Conservation (phyloP, 92 coral and sea anemone species). For the Palythoa grandiflora region DNA sequence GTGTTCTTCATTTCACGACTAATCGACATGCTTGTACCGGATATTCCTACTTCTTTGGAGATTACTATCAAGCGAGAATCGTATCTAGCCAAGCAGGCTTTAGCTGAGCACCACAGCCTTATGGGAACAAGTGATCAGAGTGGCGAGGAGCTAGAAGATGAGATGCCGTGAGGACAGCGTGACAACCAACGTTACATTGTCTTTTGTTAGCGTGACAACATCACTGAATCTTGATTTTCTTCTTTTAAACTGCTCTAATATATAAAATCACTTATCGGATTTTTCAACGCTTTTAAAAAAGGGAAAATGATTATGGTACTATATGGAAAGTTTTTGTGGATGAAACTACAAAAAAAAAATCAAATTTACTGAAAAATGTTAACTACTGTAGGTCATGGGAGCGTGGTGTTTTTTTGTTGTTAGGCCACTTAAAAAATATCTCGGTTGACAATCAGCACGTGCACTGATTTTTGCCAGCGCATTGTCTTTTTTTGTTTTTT, state of each 20-base stretch:
- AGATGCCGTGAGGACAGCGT: constrained; percentile 21
- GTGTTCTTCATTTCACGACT: constrained; percentile 88
- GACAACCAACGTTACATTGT: constrained; percentile 16
- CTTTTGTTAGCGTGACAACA: background rate
- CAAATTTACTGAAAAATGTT: background rate
- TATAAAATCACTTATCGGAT: background rate
- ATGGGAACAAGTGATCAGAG: constrained; percentile 73
- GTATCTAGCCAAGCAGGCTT: constrained; percentile 90
- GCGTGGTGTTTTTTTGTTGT: no score
- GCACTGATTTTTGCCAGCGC: no score
- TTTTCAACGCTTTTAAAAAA: background rate
- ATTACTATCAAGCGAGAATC: constrained; percentile 88
- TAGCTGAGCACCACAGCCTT: constrained; percentile 92
- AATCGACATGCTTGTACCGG: constrained; percentile 96
- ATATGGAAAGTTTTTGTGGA: background rate
- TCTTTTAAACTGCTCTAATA: background rate
- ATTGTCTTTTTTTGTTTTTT: no score
- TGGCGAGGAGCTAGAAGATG: constrained; percentile 46
- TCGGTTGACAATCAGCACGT: no score
- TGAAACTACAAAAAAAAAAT: background rate
- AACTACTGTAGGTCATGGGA: background rate
- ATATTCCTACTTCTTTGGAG: constrained; percentile 88
- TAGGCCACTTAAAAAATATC: no score
- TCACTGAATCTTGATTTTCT: background rate
- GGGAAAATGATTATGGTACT: constrained; percentile 20